Conservation (phyloP, 1,140 invertebrate genomes). For the Macrocentrus cingulum region DNA sequence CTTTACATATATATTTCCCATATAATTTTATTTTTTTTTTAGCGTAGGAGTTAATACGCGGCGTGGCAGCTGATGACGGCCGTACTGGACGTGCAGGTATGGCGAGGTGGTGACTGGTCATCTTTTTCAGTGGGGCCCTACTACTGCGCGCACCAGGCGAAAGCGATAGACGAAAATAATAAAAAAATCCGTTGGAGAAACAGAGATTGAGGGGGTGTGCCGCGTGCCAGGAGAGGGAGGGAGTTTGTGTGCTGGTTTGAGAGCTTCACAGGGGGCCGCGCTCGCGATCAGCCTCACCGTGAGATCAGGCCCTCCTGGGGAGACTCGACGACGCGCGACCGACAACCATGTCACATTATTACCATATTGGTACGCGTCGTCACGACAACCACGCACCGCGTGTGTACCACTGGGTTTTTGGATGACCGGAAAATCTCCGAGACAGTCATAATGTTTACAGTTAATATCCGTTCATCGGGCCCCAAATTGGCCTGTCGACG, state of each 20-base stretch:
- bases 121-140: constrained; percentile 19
- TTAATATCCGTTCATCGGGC: constrained; percentile 7
- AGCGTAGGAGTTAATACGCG: constrained; percentile 11
- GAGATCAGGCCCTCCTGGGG: constrained; percentile 45
- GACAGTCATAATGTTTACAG: constrained; percentile 14
- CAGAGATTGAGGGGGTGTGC: constrained; percentile 40
- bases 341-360: constrained; percentile 54
- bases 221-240: constrained; percentile 47
- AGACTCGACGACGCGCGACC: constrained; percentile 48
- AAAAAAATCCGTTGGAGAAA: constrained; percentile 22
- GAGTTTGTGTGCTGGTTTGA: constrained; percentile 13
- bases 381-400: constrained; percentile 35
- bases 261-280: constrained; percentile 47
- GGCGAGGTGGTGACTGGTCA: constrained; percentile 30
- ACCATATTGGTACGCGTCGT: constrained; percentile 46
- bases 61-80: constrained; percentile 8
- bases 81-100: constrained; percentile 4
- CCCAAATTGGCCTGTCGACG: constrained; percentile 15
- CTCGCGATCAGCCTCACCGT: constrained; percentile 24
- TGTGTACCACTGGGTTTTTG: constrained; percentile 10
- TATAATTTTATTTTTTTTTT: neutral
- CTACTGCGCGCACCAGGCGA: neutral
- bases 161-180: constrained; percentile 1
- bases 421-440: constrained; percentile 13
- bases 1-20: neutral